Evolutionary conservation across 2,888 invertebrate genomes (phyloP).

Genomic region (Meta bourneti): DNA sequence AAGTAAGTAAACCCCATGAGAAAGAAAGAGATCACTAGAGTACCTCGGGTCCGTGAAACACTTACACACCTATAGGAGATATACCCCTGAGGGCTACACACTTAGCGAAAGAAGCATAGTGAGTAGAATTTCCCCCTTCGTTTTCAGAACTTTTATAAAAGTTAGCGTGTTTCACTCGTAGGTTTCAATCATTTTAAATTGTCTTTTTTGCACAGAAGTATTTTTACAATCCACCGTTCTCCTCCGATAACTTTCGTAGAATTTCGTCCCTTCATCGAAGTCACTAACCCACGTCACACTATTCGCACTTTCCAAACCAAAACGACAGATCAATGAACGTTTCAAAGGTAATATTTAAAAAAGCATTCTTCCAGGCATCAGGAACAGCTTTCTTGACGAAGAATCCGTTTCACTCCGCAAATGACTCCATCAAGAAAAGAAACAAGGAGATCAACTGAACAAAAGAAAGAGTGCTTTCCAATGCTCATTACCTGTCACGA

Average conservation of each 20-base stretch:
- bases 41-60: no score
- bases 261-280: background rate
- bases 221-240: no score
- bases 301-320: background rate
- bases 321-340: constrained; percentile 16
- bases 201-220: no score
- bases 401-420: constrained; percentile 3
- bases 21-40: no score
- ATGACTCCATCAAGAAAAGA: constrained; percentile 31
- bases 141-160: no score
- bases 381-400: background rate
- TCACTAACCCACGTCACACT: background rate
- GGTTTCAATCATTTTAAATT: no score
- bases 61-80: no score
- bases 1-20: no score
- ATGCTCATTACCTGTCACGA: constrained; percentile 22
- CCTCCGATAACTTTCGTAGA: background rate
- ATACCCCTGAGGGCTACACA: no score
- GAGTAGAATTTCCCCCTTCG: no score
- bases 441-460: background rate
- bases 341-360: background rate
- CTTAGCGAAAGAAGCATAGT: no score
- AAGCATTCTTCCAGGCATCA: background rate
- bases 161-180: no score
- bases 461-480: background rate